Base-by-base conservation (phyloP, 1,140 invertebrate genomes). In the Diorhabda sublineata region DNA sequence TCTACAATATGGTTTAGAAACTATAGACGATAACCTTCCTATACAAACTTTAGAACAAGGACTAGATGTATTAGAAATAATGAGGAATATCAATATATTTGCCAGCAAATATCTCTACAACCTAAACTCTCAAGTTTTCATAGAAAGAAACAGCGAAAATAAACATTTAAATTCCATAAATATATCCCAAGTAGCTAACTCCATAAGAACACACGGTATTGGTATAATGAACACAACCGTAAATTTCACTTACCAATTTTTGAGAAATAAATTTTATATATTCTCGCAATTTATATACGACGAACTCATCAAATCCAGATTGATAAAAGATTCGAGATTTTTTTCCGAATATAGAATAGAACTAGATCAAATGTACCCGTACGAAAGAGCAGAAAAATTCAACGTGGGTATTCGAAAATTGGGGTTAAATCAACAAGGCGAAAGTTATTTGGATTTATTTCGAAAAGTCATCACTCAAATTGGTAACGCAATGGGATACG, bases 271-370 rank as follows among this genome's bases (percentile, higher is more conserved):
- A 82, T 93, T 99, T 75, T 92, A 92, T 73, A 91, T 91, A 3
- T 98, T 99, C 80, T 99, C 97, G 2, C 96, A 98, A 81, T 99
- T 99, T 81, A 88, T 99, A 74, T 99, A 92, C 81, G 97, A 99
- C 82, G 98, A 99, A 82, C 96, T 98, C 75, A 98, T 99, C 63
- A 98, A 98, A 81, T 98, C 96, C 0, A 87, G 94, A 65, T 82
- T 99, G 0, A 87, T 96, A 64, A 96, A 96, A 82, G 97, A 99
- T 81, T 86, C 95, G 69, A 88, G 91, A 67, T 90, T 83, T 75
- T 88, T 89, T 71, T 86, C 88, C 73, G 89, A 91, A 72, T 85
- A 83, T 70, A 85, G 85, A 72, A 80, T 73, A 41, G 79, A 83
- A 56, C 78, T 83, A 61, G 83, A 87, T 74, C 85, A 88, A 70